Evolutionary conservation across 2,113 vertebrate genomes (phyloP), one percentile per base, ranked within the genome.

Genomic region (Mastomys natalensis): DNA sequence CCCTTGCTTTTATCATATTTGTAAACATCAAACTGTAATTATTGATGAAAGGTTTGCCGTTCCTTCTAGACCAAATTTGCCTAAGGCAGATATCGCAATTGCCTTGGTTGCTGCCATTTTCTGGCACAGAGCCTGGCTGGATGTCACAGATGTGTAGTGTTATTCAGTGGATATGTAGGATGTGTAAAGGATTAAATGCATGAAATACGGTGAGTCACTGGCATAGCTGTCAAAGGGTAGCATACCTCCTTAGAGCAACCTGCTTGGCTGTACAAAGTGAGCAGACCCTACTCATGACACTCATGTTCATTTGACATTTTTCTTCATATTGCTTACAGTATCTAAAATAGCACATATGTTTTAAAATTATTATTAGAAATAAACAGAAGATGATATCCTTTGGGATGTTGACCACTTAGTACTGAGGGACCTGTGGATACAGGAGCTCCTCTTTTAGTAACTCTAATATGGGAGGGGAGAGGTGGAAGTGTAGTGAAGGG

Each of bases 91-190:
- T 95, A 89, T 43, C 48, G 15, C 31, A 43, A 2, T 53, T 93
- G 43, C 70, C 72, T 96, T 85, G 12, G 87, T 95, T 9, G 43
- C 10, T 40, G 80, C 64, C 45, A 87, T 89, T 96, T 96, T 92
- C 74, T 34, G 7, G 34, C 31, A 34, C 12, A 62, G 55, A 22
- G 4, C 55, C 17, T 90, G 51, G 48, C 12, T 7, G 53, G 66
- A 80, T 43, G 89, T 90, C 81, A 76, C 94, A 87, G 78, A 66
- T 62, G 64, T 53, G 62, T 24, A 77, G 40, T 55, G 13, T 37
- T 53, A 7, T 78, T 84, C 48, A 89, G 1, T 84, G 68, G 55
- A 22, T 95, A 37, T 73, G 53, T 94, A 53, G 55, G 48, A 22
- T 92, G 40, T 68, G 43, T 93, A 40, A 94, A 84, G 37, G 34